Evolutionary conservation across 2,888 invertebrate genomes (phyloP).

Genomic region (Anaspis maculata): DNA sequence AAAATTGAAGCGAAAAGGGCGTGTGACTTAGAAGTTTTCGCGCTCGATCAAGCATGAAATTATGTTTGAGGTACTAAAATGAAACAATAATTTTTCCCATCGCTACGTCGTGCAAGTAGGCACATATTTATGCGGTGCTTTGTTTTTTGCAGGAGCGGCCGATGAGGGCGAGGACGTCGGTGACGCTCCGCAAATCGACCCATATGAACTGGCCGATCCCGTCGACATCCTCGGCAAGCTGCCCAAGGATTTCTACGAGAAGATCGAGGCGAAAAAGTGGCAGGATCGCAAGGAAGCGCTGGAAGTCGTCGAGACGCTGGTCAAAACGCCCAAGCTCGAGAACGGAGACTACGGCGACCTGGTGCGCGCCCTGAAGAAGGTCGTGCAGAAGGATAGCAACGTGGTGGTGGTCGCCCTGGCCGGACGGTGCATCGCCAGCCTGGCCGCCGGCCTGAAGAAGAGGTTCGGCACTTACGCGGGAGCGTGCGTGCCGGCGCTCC

Average conservation of each 20-base stretch:
- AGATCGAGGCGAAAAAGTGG: conserved; percentile 94
- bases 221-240: conserved; percentile 89
- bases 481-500: conserved; percentile 63
- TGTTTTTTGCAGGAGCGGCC: conserved; percentile 9
- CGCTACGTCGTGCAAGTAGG: no score
- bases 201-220: conserved; percentile 83
- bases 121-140: no score
- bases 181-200: conserved; percentile 61
- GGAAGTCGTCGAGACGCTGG: conserved; percentile 69
- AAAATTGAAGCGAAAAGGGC: background rate
- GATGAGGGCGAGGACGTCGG: conserved; percentile 51
- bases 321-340: conserved; percentile 78
- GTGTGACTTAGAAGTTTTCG: background rate
- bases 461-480: conserved; percentile 79
- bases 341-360: conserved; percentile 89
- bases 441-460: conserved; percentile 82
- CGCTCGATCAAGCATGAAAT: background rate
- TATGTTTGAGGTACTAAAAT: no score
- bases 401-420: conserved; percentile 86
- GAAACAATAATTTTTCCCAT: no score
- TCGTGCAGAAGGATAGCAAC: conserved; percentile 90
- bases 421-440: conserved; percentile 69
- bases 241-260: conserved; percentile 93
- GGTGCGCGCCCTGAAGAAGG: conserved; percentile 78
- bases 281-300: conserved; percentile 90